Evolutionary conservation across 2,888 invertebrate genomes (phyloP).

Genomic region (Chelonus formosanus): DNA sequence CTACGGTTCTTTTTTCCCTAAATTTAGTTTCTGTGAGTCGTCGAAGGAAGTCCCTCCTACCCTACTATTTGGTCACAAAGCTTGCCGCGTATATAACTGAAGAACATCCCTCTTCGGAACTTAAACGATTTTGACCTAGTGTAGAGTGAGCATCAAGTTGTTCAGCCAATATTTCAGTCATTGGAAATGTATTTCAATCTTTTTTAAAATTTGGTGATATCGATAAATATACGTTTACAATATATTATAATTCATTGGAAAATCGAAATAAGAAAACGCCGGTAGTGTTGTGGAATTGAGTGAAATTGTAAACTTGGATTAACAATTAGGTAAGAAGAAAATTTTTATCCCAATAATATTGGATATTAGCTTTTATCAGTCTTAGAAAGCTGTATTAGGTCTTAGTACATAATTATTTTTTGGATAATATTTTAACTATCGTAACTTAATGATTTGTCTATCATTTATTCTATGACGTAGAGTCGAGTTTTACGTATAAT

Average conservation of each 20-base stretch:
- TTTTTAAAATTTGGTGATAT: no score
- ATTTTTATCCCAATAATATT: background rate
- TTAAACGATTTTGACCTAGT: background rate
- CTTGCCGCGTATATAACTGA: conserved; percentile 6
- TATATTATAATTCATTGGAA: no score
- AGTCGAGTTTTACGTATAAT: no score
- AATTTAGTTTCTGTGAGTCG: conserved; percentile 2
- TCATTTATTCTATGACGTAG: no score
- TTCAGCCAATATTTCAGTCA: background rate
- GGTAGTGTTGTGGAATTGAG: conserved; percentile 19
- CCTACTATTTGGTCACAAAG: background rate
- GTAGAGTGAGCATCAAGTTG: background rate
- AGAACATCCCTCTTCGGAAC: background rate
- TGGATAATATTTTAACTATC: no score
- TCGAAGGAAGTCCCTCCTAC: conserved; percentile 2
- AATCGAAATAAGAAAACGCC: no score
- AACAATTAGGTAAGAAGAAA: conserved; percentile 12
- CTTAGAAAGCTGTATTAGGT: no score
- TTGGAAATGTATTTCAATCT: background rate
- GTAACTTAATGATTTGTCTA: no score
- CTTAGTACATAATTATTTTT: no score
- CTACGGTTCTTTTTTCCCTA: background rate
- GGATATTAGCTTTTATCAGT: no score
- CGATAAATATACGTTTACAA: no score
- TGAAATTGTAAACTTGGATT: conserved; percentile 2